Evolutionary conservation across 2,888 invertebrate genomes (phyloP).

Genomic region (Dolichopus griseipennis): DNA sequence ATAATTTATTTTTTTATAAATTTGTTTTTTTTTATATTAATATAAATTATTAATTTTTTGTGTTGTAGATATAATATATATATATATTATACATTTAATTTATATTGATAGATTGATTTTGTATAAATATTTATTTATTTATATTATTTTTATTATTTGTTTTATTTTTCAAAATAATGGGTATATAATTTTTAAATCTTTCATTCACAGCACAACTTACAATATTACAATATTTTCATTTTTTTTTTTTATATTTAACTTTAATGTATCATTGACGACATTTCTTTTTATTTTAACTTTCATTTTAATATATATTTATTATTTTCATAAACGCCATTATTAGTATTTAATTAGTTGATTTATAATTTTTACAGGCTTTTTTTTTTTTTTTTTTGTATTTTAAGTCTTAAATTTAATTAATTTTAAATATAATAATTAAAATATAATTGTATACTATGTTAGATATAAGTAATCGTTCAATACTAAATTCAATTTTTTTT

Average conservation of each 20-base stretch:
- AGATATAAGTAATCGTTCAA: no score
- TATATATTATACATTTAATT: constrained; percentile 7
- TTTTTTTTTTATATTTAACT: constrained; percentile 10
- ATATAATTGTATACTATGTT: constrained; percentile 13
- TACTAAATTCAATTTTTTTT: no score
- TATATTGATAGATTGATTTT: constrained; percentile 8
- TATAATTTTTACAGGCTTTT: constrained; percentile 5
- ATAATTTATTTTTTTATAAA: no score
- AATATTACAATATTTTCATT: neutral
- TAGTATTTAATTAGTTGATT: constrained; percentile 10
- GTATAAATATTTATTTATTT: constrained; percentile 13
- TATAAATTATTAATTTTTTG: no score
- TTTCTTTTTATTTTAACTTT: constrained; percentile 7
- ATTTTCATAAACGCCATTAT: constrained; percentile 10
- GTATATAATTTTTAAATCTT: constrained; percentile 1
- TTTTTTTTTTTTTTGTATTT: neutral
- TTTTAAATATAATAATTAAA: constrained; percentile 14
- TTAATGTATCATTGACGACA: constrained; percentile 14
- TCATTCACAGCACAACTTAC: constrained; percentile 1
- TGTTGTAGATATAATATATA: no score
- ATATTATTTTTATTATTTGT: constrained; percentile 13
- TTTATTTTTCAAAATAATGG: constrained; percentile 12
- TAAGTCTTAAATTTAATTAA: constrained; percentile 12
- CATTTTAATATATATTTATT: neutral
- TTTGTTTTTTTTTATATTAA: no score